These are phyloP conservation scores for Cepphus grylle DNA, from an alignment of 2,113 vertebrate species.

Conservation along the genomic window DNA sequence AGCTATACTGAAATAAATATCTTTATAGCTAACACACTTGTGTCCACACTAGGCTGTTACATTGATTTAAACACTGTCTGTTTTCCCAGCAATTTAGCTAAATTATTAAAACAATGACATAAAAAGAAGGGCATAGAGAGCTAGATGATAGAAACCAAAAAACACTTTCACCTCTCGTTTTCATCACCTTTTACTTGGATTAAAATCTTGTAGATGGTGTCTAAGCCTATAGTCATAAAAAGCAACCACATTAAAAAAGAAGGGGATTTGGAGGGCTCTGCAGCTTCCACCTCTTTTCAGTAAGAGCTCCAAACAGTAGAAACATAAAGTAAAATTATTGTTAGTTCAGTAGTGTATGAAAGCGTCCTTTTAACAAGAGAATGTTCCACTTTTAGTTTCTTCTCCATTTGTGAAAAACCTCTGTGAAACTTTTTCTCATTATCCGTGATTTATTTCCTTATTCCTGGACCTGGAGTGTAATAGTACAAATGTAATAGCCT, in stretches of 20 bases:
- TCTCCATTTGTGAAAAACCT: background rate
- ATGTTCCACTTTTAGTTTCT: background rate
- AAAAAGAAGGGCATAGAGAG: background rate
- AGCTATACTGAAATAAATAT: slow-evolving; percentile 24
- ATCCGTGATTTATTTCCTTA: slow-evolving; percentile 48
- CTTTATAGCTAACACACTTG: background rate
- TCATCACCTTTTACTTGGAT: slow-evolving; percentile 19
- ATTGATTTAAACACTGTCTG: slow-evolving; percentile 43
- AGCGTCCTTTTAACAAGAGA: background rate
- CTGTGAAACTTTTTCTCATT: slow-evolving; percentile 56
- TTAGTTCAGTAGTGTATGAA: background rate
- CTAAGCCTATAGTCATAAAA: slow-evolving; percentile 2
- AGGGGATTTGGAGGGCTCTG: background rate
- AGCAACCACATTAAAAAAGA: background rate
- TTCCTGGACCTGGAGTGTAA: slow-evolving; percentile 22
- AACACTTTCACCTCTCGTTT: background rate
- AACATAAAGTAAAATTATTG: background rate
- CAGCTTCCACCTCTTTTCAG: background rate
- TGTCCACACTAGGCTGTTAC: slow-evolving; percentile 14
- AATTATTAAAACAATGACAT: slow-evolving; percentile 49
- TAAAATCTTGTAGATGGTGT: background rate
- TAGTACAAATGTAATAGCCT: slow-evolving; percentile 48
- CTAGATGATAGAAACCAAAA: background rate
- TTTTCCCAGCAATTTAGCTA: slow-evolving; percentile 17
- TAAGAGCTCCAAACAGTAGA: background rate